Evolutionary conservation across 2,888 invertebrate species (phyloP).

Genomic region (Ophion costatus): DNA sequence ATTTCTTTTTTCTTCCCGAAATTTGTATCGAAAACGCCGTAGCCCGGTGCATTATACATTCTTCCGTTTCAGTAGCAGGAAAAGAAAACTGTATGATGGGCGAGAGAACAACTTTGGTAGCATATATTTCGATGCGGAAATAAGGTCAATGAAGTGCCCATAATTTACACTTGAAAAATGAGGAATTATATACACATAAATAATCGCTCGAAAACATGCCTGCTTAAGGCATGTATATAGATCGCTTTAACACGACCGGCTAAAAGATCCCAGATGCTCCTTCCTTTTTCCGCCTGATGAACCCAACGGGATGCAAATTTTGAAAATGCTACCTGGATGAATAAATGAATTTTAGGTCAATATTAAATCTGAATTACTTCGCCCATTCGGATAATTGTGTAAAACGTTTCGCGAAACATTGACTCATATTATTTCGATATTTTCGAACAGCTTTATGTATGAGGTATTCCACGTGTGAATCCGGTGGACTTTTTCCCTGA

Average conservation of each 20-base stretch:
- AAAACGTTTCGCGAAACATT: neutral
- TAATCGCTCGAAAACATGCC: constrained; percentile 7
- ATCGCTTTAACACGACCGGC: neutral
- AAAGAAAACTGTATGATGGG: constrained; percentile 3
- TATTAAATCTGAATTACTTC: too few relatives aligned
- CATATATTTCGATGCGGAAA: constrained; percentile 11
- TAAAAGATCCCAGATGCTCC: too few relatives aligned
- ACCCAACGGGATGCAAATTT: too few relatives aligned
- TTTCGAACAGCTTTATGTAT: too few relatives aligned
- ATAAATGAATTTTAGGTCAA: too few relatives aligned
- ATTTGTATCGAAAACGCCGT: neutral
- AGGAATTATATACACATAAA: neutral
- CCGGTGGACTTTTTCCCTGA: too few relatives aligned
- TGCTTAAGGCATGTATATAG: neutral
- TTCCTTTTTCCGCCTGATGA: too few relatives aligned
- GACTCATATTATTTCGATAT: too few relatives aligned
- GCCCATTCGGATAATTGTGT: too few relatives aligned
- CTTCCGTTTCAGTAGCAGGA: neutral
- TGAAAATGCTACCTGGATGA: too few relatives aligned
- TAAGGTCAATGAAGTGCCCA: constrained; percentile 34
- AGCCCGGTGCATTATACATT: constrained; percentile 13
- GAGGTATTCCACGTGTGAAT: too few relatives aligned
- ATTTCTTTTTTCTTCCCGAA: constrained; percentile 9
- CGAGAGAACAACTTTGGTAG: neutral
- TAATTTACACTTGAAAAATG: constrained; percentile 39